Evolutionary conservation across 2,888 invertebrate species (phyloP).

Genomic region (Agonum fuliginosum): DNA sequence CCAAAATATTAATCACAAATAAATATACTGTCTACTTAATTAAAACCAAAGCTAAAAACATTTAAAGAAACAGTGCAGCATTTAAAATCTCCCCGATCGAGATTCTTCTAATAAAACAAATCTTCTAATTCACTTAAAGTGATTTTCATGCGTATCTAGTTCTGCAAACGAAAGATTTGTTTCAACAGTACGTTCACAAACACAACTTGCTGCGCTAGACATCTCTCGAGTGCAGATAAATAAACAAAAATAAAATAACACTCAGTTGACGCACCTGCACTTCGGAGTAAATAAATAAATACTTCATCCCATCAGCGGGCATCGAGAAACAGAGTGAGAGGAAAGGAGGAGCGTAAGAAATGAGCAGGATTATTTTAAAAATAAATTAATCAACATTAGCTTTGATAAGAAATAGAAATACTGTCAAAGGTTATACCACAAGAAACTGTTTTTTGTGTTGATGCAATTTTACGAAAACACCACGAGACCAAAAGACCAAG

Average conservation of each 20-base stretch:
- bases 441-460: no score
- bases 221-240: slow-evolving; percentile 7
- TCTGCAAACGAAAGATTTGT: slow-evolving; percentile 33
- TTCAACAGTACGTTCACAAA: slow-evolving; percentile 11
- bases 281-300: slow-evolving; percentile 20
- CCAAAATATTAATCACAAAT: no score
- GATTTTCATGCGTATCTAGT: slow-evolving; percentile 3
- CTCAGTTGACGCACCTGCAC: slow-evolving; percentile 5
- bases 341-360: not conserved
- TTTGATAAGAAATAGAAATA: not conserved
- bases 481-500: no score
- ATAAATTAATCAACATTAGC: not conserved
- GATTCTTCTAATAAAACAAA: slow-evolving; percentile 3
- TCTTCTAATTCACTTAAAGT: slow-evolving; percentile 24
- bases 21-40: no score
- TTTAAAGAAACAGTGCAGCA: slow-evolving; percentile 1
- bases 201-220: not conserved
- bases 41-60: no score
- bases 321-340: not conserved
- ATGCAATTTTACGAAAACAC: no score
- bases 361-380: no score
- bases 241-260: slow-evolving; percentile 33
- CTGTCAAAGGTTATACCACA: not conserved
- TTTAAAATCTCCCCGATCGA: no score
- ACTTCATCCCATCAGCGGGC: not conserved